A percentile compares a stretch with the other conserved stretches of the same genome.
phyloP scores from a whole-genome alignment of 2,113 vertebrate species.

The Ellobius talpinus region DNA sequence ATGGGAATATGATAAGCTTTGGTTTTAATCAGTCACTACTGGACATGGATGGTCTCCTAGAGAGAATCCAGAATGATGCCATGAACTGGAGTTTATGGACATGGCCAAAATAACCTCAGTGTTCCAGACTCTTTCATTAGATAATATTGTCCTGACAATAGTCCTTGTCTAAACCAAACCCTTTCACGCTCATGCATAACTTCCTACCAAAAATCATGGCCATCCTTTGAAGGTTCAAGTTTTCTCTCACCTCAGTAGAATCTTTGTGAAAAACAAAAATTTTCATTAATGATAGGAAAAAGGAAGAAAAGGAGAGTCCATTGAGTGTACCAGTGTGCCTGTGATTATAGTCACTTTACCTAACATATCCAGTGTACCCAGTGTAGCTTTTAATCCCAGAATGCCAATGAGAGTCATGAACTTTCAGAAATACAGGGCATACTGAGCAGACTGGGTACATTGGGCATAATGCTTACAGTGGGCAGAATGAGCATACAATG shows the following conservation, averaged over 20 bases:
- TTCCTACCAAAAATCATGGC: not conserved
- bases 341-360: not conserved
- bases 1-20: not conserved
- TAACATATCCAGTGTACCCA: not conserved
- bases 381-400: not conserved
- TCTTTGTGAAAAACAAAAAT: constrained; percentile 43
- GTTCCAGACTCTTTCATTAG: not conserved
- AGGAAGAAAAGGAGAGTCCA: not conserved
- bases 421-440: not conserved
- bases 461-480: not conserved
- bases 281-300: not conserved
- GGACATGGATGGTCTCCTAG: not conserved
- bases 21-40: not conserved
- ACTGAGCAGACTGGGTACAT: not conserved
- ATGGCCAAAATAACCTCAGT: not conserved
- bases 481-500: not conserved
- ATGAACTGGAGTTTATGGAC: not conserved
- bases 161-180: not conserved
- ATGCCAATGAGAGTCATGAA: not conserved
- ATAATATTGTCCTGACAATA: not conserved
- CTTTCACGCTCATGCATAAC: not conserved
- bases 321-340: not conserved
- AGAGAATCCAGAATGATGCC: not conserved
- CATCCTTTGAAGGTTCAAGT: not conserved
- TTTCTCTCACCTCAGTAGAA: not conserved